Base-by-base conservation (phyloP, 2,888 invertebrate genomes). In the Rosalia funebris region DNA sequence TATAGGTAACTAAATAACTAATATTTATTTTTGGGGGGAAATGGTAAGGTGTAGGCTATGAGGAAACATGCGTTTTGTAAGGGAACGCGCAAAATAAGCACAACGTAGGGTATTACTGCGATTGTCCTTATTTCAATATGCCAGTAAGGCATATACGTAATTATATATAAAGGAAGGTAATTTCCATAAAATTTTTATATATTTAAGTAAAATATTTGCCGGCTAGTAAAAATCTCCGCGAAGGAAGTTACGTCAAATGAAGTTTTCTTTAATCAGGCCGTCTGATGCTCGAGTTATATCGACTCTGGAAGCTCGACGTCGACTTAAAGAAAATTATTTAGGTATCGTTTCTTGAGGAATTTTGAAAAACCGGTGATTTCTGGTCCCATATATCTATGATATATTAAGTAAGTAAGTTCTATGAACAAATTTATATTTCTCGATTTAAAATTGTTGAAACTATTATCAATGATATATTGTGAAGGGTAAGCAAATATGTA, bases 321-420 rank as follows among this genome's bases (percentile, higher is more conserved):
- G 36, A 44, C 32, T 56, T 45, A 53, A 64, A 59, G 25, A 48
- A n/a, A 46, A 44, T 54, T 61, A 57, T 63, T 59, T 46, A 9
- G 12, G 17, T n/a, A 36, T 47, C 63, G 65, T 70, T 59, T 57
- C 47, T 63, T 42, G 44, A 62, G 57, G 68, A 62, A 50, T 63
- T 63, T 67, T 74, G 65, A 71, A 74, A 75, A 73, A 63, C 78
- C 74, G 80, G 81, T 81, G 80, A 81, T 81, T 80, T 92, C 64
- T 90, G 87, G 89, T 91, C 92, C 92, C 92, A 95, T 95, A 95
- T 95, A 95, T 95, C 95, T 92, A 94, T 95, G 95, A 95, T 95
- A 95, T 95, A 94, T 94, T 89, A 88, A 71, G 71, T 83, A 82
- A 83, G 94, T 95, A 95, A 90, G 95, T 95, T 95, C 95, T 93